Conservation (phyloP, 2,888 invertebrate species). For the Xylophagus ater region DNA sequence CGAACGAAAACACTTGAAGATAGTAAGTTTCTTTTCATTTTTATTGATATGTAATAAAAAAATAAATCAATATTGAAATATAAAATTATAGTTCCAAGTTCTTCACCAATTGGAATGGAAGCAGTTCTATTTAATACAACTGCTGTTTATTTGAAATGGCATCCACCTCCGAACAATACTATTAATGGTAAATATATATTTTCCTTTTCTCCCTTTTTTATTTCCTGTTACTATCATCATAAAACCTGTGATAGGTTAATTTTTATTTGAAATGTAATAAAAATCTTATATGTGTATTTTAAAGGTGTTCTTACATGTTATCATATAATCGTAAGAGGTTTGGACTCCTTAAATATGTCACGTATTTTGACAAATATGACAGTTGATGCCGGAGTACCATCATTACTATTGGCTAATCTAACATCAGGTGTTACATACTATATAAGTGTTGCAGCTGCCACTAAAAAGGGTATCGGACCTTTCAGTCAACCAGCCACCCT, state of each 20-base stretch:
- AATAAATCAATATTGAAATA: no score
- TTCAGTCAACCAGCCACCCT: slow-evolving; percentile 59
- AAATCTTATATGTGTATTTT: no score
- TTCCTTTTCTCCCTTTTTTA: neutral
- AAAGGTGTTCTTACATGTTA: slow-evolving; percentile 62
- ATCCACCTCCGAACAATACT: slow-evolving; percentile 59
- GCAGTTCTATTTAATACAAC: slow-evolving; percentile 72
- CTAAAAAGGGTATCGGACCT: slow-evolving; percentile 68
- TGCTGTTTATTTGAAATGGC: slow-evolving; percentile 73
- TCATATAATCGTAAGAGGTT: slow-evolving; percentile 55
- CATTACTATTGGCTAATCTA: slow-evolving; percentile 68
- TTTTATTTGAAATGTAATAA: neutral
- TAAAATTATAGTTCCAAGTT: slow-evolving; percentile 65
- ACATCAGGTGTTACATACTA: slow-evolving; percentile 72
- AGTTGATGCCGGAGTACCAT: slow-evolving; percentile 58
- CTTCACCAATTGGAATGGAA: slow-evolving; percentile 73
- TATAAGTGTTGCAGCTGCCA: slow-evolving; percentile 74
- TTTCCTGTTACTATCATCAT: no score
- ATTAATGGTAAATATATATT: slow-evolving; percentile 54
- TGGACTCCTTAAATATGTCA: slow-evolving; percentile 44
- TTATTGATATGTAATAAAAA: neutral
- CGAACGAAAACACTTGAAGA: slow-evolving; percentile 73
- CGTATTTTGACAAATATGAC: slow-evolving; percentile 58
- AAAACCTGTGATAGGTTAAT: no score
- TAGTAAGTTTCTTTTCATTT: slow-evolving; percentile 48